A percentile compares a stretch with the other conserved stretches of the same genome.
Evolutionary conservation across 2,888 invertebrate genomes (phyloP).

Genomic region (Leptarthrus brevirostris): DNA sequence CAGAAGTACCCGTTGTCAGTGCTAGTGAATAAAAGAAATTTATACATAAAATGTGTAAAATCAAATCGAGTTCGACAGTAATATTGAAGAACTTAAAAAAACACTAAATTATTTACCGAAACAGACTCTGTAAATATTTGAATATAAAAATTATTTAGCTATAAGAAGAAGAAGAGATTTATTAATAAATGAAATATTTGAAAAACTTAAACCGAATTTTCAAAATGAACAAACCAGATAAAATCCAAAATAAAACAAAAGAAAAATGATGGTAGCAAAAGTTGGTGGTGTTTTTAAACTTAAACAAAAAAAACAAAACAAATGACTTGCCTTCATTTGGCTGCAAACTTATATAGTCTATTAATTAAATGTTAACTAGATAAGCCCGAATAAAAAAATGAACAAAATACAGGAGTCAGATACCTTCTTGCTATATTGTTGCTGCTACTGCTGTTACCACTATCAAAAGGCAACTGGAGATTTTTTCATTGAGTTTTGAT

Average conservation of each 20-base stretch:
- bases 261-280: constrained; percentile 9
- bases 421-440: constrained; percentile 59
- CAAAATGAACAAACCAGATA: constrained; percentile 40
- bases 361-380: constrained; percentile 20
- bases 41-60: constrained; percentile 24
- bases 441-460: constrained; percentile 48
- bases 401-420: constrained; percentile 67
- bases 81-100: constrained; percentile 1
- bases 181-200: constrained; percentile 46
- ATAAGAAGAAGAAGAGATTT: constrained; percentile 33
- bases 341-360: constrained; percentile 39
- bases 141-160: constrained; percentile 38
- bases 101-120: constrained; percentile 34
- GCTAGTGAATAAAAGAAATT: constrained; percentile 5
- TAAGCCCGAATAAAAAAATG: constrained; percentile 17
- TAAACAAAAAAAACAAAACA: constrained; percentile 4
- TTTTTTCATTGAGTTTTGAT: neutral
- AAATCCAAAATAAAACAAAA: constrained; percentile 17
- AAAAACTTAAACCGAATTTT: constrained; percentile 43
- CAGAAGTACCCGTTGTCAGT: constrained; percentile 17
- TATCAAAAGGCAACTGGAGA: constrained; percentile 12
- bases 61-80: neutral
- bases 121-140: constrained; percentile 44
- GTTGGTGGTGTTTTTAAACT: constrained; percentile 10
- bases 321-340: constrained; percentile 20